Percentiles rank a stretch among this genome's conserved stretches.
phyloP scores from a whole-genome alignment of 2,888 invertebrate species.

The Brachycybe producta region DNA sequence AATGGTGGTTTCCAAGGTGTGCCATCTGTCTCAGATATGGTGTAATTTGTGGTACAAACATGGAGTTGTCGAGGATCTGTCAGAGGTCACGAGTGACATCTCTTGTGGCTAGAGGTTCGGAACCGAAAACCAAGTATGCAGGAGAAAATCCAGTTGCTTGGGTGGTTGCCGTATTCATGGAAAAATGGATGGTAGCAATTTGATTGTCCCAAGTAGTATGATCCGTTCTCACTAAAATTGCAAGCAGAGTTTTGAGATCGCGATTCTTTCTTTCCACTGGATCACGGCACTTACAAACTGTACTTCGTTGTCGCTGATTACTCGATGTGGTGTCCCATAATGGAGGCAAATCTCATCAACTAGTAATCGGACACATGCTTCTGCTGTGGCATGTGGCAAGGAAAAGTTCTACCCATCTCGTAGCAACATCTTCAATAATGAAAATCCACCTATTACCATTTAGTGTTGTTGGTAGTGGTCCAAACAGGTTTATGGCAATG shows the following conservation, averaged over 20 bases:
- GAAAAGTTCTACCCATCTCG: constrained; percentile 14
- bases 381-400: not conserved
- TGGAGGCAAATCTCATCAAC: constrained; percentile 11
- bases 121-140: constrained; percentile 6
- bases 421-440: constrained; percentile 1
- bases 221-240: constrained; percentile 5
- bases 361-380: not conserved
- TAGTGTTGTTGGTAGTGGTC: not conserved
- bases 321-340: constrained; percentile 6
- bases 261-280: constrained; percentile 5
- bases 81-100: not conserved
- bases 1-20: not conserved
- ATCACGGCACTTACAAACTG: not conserved
- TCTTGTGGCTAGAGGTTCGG: constrained; percentile 9
- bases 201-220: constrained; percentile 7
- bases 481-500: constrained; percentile 3
- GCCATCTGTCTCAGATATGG: too few relatives aligned
- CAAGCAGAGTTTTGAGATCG: constrained; percentile 7
- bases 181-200: constrained; percentile 9
- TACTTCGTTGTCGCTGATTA: not conserved
- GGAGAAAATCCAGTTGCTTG: constrained; percentile 1
- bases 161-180: constrained; percentile 7
- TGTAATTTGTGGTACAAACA: too few relatives aligned
- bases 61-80: not conserved
- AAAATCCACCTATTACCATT: not conserved